These are phyloP conservation scores for Molossus alvarezi DNA, from an alignment of 2,797 vertebrate genomes.

Conservation along the genomic window DNA sequence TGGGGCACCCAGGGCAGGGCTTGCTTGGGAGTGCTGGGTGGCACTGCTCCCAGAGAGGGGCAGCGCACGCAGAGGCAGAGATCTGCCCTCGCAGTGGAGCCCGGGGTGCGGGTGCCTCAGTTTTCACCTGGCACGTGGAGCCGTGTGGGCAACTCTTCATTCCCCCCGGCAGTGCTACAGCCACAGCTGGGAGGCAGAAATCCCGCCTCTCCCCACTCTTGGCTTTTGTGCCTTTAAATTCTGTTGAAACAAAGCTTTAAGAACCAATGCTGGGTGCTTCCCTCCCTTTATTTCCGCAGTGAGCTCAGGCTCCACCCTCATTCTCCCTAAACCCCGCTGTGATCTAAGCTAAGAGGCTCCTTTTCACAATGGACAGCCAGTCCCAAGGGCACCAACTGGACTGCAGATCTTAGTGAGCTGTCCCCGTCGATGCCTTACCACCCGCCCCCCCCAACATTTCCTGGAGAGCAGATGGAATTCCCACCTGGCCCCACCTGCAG, in stretches of 20 bases:
- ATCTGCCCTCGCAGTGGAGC: background rate
- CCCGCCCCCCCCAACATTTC: accelerated
- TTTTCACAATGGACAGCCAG: background rate
- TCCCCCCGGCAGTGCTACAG: no score
- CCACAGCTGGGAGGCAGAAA: background rate
- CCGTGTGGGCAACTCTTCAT: background rate
- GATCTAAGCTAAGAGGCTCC: background rate
- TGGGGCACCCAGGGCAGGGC: background rate
- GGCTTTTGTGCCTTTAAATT: background rate
- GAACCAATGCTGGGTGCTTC: accelerated
- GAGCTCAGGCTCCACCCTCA: background rate
- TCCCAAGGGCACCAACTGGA: background rate
- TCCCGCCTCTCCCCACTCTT: background rate
- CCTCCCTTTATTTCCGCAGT: background rate
- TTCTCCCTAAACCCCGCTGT: background rate
- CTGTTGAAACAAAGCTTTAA: background rate
- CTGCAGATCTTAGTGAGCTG: background rate
- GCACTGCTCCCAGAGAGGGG: background rate
- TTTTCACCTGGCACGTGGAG: background rate
- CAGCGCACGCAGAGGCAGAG: background rate
- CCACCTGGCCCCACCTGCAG: background rate
- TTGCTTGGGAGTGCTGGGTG: background rate
- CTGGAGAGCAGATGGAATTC: background rate
- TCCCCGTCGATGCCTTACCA: background rate
- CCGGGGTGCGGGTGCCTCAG: accelerated